Evolutionary conservation across 2,888 invertebrate genomes (phyloP).

Genomic region (Hyppa rectilinea): DNA sequence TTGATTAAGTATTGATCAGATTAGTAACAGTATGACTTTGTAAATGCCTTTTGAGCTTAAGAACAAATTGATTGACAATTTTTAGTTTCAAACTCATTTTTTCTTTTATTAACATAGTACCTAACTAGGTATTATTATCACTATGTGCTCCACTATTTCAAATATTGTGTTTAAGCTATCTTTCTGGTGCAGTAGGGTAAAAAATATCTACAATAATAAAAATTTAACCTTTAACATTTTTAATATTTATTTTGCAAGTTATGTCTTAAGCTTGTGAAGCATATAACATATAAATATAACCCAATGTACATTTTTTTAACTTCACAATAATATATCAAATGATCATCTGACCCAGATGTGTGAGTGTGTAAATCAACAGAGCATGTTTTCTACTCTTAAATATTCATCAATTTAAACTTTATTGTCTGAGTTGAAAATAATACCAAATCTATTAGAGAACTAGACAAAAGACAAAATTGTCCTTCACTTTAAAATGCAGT

Average conservation of each 20-base stretch:
- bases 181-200: not conserved
- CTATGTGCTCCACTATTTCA: not conserved
- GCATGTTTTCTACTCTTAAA: slow-evolving; percentile 10
- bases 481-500: slow-evolving; percentile 18
- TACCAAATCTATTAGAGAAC: not conserved
- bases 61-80: not conserved
- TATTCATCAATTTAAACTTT: not conserved
- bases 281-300: not conserved
- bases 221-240: not conserved
- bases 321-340: not conserved
- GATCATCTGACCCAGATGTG: slow-evolving; percentile 24
- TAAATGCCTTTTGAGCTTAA: not conserved
- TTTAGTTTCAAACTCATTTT: not conserved
- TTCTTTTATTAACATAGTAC: not conserved
- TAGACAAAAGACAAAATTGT: slow-evolving; percentile 14
- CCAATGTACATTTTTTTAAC: not conserved
- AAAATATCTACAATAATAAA: not conserved
- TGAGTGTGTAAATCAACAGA: not conserved
- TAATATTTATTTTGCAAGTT: not conserved
- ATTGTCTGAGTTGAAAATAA: not conserved
- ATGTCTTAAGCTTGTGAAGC: not conserved
- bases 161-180: not conserved
- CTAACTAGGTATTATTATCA: not conserved
- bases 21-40: slow-evolving; percentile 11
- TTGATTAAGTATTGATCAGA: slow-evolving; percentile 11